Percentiles rank a stretch among this genome's conserved stretches.
Conservation (phyloP, 2,113 vertebrate species). For the Hemiscyllium ocellatum region DNA sequence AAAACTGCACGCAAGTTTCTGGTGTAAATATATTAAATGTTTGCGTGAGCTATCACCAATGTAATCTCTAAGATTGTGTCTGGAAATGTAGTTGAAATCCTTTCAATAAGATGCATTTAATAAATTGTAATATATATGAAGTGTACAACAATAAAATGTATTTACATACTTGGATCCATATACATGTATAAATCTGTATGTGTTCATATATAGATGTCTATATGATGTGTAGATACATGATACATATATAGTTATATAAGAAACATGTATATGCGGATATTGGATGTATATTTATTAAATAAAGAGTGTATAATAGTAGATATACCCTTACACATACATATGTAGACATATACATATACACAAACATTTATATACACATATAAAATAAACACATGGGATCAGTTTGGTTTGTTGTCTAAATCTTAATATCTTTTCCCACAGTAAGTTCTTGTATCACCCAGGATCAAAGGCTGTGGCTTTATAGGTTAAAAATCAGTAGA, state of each 20-base stretch:
- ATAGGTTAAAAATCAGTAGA: constrained; percentile 18
- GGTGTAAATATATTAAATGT: not conserved
- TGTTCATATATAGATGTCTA: not conserved
- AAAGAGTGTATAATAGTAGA: not conserved
- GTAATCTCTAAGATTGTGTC: not conserved
- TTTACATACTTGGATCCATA: not conserved
- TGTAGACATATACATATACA: no score
- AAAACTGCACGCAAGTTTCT: not conserved
- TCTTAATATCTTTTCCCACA: not conserved
- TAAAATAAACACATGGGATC: not conserved
- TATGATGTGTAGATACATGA: not conserved
- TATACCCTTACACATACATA: no score
- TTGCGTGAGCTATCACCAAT: not conserved
- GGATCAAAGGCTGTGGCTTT: not conserved
- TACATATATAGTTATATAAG: not conserved
- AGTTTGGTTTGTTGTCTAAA: not conserved
- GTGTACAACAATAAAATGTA: not conserved
- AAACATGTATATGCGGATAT: not conserved
- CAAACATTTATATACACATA: not conserved
- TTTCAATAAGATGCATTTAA: not conserved
- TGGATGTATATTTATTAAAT: not conserved
- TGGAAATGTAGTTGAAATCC: not conserved
- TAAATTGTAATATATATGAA: not conserved
- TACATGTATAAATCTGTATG: not conserved
- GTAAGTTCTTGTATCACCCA: not conserved